Conservation (phyloP, 2,113 vertebrate genomes). For the Enhydra lutris region DNA sequence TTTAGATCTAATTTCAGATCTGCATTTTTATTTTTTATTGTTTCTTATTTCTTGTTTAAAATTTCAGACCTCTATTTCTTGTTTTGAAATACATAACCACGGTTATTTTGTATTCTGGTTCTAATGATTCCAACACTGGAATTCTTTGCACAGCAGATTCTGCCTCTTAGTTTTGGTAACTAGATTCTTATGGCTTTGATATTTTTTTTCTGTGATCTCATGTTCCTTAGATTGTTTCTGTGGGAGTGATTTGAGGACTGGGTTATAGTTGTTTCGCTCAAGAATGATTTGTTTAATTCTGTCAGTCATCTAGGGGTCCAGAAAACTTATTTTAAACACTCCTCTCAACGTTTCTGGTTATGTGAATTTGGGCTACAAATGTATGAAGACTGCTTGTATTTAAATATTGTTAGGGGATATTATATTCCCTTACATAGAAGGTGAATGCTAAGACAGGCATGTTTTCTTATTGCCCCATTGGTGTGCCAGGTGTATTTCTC, state of each 20-base stretch:
- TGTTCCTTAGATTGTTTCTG: background rate
- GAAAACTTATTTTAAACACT: background rate
- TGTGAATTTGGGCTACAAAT: background rate
- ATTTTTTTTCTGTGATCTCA: background rate
- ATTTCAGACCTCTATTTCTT: background rate
- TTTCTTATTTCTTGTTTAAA: background rate
- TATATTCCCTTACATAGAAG: background rate
- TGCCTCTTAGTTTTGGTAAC: background rate
- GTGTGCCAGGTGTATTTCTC: background rate
- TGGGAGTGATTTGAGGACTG: background rate
- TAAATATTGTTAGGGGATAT: background rate
- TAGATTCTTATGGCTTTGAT: background rate
- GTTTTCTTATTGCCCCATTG: background rate
- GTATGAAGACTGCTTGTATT: background rate
- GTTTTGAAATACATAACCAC: conserved; percentile 18
- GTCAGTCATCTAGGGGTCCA: background rate
- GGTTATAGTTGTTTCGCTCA: background rate
- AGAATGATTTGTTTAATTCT: background rate
- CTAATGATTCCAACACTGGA: background rate
- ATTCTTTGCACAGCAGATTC: background rate
- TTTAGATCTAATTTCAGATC: background rate
- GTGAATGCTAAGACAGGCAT: background rate
- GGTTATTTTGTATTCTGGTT: background rate
- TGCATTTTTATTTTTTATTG: background rate
- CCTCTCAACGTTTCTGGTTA: background rate